Evolutionary conservation across 2,113 vertebrate genomes (phyloP).

Genomic region (Corydoras maculifer): DNA sequence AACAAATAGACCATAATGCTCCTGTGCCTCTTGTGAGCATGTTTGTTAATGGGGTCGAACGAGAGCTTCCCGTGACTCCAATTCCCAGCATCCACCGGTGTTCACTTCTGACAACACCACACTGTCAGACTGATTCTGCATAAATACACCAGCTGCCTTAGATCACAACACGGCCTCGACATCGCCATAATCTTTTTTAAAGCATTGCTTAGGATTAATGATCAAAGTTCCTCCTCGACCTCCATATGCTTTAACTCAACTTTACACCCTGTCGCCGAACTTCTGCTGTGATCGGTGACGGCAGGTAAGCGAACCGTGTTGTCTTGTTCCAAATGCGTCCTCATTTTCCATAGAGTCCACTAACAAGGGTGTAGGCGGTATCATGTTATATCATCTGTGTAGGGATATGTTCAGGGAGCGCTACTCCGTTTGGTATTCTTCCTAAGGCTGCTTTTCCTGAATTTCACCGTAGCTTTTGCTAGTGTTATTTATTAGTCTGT

Average conservation of each 20-base stretch:
- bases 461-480: not conserved
- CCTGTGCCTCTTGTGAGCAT: too few relatives aligned
- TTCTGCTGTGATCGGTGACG: not conserved
- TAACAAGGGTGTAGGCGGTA: not conserved
- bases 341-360: not conserved
- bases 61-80: slow-evolving; percentile 25
- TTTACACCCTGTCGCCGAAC: not conserved
- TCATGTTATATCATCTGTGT: not conserved
- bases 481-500: too few relatives aligned
- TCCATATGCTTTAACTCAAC: not conserved
- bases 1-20: too few relatives aligned
- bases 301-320: not conserved
- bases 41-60: not conserved
- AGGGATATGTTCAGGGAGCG: not conserved
- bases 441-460: not conserved
- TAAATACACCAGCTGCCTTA: not conserved
- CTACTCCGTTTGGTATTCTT: not conserved
- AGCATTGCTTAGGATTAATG: too few relatives aligned
- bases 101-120: slow-evolving; percentile 12
- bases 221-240: not conserved
- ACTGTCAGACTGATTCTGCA: not conserved
- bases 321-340: not conserved
- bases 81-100: slow-evolving; percentile 36
- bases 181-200: not conserved
- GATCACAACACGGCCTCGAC: not conserved